phyloP scores from a whole-genome alignment of 2,797 vertebrate genomes.

The Helostoma temminkii region DNA sequence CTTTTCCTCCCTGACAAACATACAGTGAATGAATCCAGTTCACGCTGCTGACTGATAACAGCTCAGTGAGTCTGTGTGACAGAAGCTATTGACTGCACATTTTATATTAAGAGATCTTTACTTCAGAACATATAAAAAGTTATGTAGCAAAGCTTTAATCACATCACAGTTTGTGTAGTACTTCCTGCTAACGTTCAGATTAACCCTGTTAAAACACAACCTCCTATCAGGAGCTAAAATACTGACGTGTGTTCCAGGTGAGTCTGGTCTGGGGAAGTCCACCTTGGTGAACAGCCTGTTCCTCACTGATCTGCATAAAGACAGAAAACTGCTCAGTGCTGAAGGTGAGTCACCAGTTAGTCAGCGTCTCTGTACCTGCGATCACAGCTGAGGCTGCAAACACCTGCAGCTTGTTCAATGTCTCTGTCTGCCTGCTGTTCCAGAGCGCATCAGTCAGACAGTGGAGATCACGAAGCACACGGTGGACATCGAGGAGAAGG shows the following conservation, averaged over 20 bases:
- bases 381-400: background rate
- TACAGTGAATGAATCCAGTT: too few species aligned
- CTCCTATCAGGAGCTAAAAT: too few species aligned
- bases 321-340: conserved; percentile 91
- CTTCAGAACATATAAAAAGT: too few species aligned
- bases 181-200: too few species aligned
- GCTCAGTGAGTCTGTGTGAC: too few species aligned
- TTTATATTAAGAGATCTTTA: too few species aligned
- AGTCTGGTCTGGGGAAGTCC: conserved; percentile 95
- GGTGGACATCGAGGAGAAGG: conserved; percentile 97
- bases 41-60: too few species aligned
- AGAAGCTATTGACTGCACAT: too few species aligned
- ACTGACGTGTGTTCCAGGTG: conserved; percentile 71
- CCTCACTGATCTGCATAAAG: conserved; percentile 93
- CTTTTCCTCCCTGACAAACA: too few species aligned
- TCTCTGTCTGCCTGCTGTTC: background rate
- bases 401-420: background rate
- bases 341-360: conserved; percentile 85
- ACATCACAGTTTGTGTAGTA: too few species aligned
- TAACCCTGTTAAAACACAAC: too few species aligned
- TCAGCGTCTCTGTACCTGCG: background rate
- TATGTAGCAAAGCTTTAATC: too few species aligned
- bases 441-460: conserved; percentile 94
- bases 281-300: conserved; percentile 97
- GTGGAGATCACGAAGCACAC: conserved; percentile 95